Base-by-base conservation (phyloP, 2,888 invertebrate species). In the Yponomeuta evonymella region DNA sequence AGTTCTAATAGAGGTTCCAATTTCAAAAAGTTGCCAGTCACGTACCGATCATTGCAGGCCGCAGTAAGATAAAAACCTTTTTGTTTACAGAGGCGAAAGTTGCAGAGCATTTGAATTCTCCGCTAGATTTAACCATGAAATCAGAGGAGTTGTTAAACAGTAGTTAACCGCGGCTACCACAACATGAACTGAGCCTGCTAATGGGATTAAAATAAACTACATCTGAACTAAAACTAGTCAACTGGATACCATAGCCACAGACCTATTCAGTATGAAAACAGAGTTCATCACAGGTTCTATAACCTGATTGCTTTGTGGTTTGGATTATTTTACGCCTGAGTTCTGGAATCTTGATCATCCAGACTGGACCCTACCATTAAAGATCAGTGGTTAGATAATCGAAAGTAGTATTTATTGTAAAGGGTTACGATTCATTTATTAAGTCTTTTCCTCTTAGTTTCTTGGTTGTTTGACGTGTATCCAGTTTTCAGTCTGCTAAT, bases 261-360 rank as follows among this genome's bases (percentile, higher is more conserved):
- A 65, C 5, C 65, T 65, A 9, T 30, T 30, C 10, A 6, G 30
- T 65, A 65, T 30, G 23, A 65, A 65, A 65, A 30, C 29, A 30
- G n/a, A 65, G 65, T 15, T 58, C 51, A 58, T 15, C 51, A 2
- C 12, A 58, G 51, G 2, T 58, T 58, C 3, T 12, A 58, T 58
- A 58, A 15, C 15, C 8, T 3, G 12, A 15, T 15, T 58, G 51
- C 23, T 9, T 8, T 64, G 64, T 64, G 64, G 64, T 64, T 64
- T 64, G 30, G 29, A 64, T 64, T 64, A 64, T 64, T 64, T 64
- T 30, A 30, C 64, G 30, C 23, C 30, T 23, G 64, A 64, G 64
- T 30, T 30, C 30, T 29, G 64, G 64, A 64, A 64, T 64, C 64
- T 64, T 30, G 64, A 64, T 79, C 75, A 73, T 72, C 73, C 78